phyloP scores from a whole-genome alignment of 2,797 vertebrate species.

The Leptatherina wallacei region DNA sequence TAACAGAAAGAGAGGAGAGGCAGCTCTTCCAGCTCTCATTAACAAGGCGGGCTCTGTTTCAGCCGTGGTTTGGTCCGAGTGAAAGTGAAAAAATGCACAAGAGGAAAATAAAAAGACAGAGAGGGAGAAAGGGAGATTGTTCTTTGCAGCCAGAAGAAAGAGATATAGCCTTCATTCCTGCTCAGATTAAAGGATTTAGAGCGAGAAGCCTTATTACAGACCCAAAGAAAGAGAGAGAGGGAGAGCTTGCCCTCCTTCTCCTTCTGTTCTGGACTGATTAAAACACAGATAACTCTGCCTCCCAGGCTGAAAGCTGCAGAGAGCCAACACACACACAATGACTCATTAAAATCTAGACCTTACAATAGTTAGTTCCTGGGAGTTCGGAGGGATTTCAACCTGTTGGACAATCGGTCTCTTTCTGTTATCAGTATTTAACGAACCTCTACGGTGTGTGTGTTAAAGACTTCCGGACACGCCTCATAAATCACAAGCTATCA shows the following conservation, averaged over 20 bases:
- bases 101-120: neutral
- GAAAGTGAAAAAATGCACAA: slow-evolving; percentile 12
- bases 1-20: slow-evolving; percentile 21
- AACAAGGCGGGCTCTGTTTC: slow-evolving; percentile 61
- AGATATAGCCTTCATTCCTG: slow-evolving; percentile 68
- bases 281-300: slow-evolving; percentile 66
- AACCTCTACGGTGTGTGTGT: neutral
- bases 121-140: slow-evolving; percentile 48
- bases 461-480: neutral
- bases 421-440: neutral
- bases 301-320: slow-evolving; percentile 42
- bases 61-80: slow-evolving; percentile 4
- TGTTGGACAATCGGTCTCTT: slow-evolving; percentile 22
- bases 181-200: slow-evolving; percentile 77
- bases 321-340: slow-evolving; percentile 28
- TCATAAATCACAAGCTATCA: slow-evolving; percentile 11
- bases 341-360: slow-evolving; percentile 41
- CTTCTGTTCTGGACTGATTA: slow-evolving; percentile 63
- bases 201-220: slow-evolving; percentile 66
- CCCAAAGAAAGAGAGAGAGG: slow-evolving; percentile 34
- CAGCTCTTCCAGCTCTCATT: slow-evolving; percentile 44
- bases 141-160: slow-evolving; percentile 64
- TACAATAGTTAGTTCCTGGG: slow-evolving; percentile 38
- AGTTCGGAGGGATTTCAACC: slow-evolving; percentile 39
- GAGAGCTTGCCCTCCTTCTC: slow-evolving; percentile 38